Percentiles rank a stretch among this genome's conserved stretches.
Conservation (phyloP, 2,888 invertebrate genomes). For the Tetragnatha montana region DNA sequence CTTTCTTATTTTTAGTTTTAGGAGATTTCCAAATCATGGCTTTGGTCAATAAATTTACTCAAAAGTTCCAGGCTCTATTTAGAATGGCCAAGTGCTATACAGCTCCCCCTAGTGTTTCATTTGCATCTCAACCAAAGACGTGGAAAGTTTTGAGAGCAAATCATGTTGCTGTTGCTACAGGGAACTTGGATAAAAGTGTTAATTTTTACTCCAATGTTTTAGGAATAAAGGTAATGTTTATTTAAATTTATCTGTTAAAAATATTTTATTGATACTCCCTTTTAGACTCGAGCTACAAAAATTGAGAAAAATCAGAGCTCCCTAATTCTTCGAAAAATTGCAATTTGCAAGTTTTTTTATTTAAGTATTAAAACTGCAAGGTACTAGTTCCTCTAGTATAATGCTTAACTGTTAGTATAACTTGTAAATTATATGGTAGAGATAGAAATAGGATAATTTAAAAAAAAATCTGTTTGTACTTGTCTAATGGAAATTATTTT, state of each 20-base stretch:
- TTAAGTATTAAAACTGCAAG: not conserved
- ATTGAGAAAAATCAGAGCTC: not conserved
- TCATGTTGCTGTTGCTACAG: conserved; percentile 80
- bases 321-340: not conserved
- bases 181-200: conserved; percentile 78
- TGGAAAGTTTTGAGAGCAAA: conserved; percentile 79
- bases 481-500: too few relatives aligned
- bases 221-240: conserved; percentile 78
- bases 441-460: too few relatives aligned
- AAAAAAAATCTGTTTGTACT: too few relatives aligned
- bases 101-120: not conserved
- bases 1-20: conserved; percentile 14
- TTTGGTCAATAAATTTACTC: conserved; percentile 3
- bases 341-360: not conserved
- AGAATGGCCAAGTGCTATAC: not conserved
- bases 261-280: not conserved
- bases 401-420: too few relatives aligned
- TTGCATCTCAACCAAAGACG: conserved; percentile 68
- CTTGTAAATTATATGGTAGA: too few relatives aligned
- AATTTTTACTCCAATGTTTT: conserved; percentile 79
- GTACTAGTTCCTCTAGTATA: not conserved
- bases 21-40: conserved; percentile 16
- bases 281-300: not conserved
- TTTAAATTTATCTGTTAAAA: not conserved
- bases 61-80: conserved; percentile 9